A percentile compares a stretch with the other conserved stretches of the same genome.
phyloP scores from a whole-genome alignment of 2,797 vertebrate genomes.

The Lacerta bilineata region DNA sequence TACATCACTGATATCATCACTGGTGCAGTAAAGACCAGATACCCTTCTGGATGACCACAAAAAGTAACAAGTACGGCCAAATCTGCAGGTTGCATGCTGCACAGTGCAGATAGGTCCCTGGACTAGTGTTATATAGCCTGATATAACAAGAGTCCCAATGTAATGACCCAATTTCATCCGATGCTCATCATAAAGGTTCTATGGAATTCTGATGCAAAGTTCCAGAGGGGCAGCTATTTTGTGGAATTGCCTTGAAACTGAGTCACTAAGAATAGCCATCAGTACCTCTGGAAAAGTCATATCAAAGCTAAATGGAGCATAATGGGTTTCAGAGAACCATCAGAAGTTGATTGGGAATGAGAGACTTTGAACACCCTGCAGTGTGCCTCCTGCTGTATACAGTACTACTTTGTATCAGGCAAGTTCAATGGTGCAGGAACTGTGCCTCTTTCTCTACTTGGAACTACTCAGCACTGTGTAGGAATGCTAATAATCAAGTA shows the following conservation, averaged over 20 bases:
- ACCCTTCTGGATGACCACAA: no score
- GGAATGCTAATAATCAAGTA: conserved; percentile 15
- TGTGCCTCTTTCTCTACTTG: conserved; percentile 1
- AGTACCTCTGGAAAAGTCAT: conserved; percentile 19
- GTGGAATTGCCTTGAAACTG: neutral
- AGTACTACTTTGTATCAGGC: conserved; percentile 14
- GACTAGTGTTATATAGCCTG: neutral
- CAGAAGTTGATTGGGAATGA: conserved; percentile 34
- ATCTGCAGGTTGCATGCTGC: neutral
- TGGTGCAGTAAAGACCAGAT: no score
- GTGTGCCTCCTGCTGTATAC: conserved; percentile 16
- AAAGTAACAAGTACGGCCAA: neutral
- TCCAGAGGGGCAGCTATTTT: neutral
- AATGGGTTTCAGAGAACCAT: conserved; percentile 33
- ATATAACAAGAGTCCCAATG: neutral
- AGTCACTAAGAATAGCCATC: neutral
- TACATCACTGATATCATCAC: no score
- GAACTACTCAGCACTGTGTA: neutral
- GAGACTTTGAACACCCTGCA: conserved; percentile 21
- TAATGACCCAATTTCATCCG: neutral
- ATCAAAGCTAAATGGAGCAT: conserved; percentile 29
- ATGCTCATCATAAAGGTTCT: neutral
- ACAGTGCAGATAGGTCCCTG: neutral
- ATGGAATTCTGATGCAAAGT: neutral
- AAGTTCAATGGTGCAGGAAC: conserved; percentile 43